Conservation (phyloP, 1,140 invertebrate species). For the Trypoxylus dichotomus region DNA sequence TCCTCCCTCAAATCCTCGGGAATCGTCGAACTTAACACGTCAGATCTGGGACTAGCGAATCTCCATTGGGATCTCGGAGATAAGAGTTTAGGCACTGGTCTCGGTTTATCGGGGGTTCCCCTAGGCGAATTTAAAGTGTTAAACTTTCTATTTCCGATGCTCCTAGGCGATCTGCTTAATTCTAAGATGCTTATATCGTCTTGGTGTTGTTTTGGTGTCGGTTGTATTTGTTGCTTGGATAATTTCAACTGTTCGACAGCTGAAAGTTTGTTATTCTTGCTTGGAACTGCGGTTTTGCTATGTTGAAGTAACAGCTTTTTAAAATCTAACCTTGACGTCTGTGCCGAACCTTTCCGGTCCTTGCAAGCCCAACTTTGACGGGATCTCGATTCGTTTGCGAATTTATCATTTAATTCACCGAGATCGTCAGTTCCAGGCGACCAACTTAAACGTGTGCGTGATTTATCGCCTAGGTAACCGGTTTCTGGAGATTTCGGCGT, state of each 20-base stretch:
- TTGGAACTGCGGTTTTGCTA: slow-evolving; percentile 61
- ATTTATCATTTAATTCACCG: slow-evolving; percentile 47
- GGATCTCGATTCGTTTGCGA: slow-evolving; percentile 43
- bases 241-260: slow-evolving; percentile 82
- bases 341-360: slow-evolving; percentile 51
- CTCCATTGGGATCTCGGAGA: slow-evolving; percentile 72
- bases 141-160: slow-evolving; percentile 62
- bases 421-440: slow-evolving; percentile 56
- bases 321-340: slow-evolving; percentile 77
- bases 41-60: slow-evolving; percentile 72
- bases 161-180: slow-evolving; percentile 67
- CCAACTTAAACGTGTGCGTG: slow-evolving; percentile 55
- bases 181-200: slow-evolving; percentile 61
- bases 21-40: slow-evolving; percentile 82
- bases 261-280: slow-evolving; percentile 64
- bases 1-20: slow-evolving; percentile 79
- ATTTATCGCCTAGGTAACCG: slow-evolving; percentile 59
- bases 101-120: slow-evolving; percentile 56
- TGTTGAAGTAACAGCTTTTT: slow-evolving; percentile 77
- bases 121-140: slow-evolving; percentile 59
- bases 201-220: slow-evolving; percentile 48
- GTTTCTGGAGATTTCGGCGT: slow-evolving; percentile 55
- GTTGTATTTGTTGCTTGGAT: slow-evolving; percentile 61
- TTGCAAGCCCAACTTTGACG: slow-evolving; percentile 57
- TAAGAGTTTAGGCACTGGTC: slow-evolving; percentile 65